These are phyloP conservation scores for Brienomyrus longianalis DNA, from an alignment of 2,113 vertebrate species.

Conservation along the genomic window DNA sequence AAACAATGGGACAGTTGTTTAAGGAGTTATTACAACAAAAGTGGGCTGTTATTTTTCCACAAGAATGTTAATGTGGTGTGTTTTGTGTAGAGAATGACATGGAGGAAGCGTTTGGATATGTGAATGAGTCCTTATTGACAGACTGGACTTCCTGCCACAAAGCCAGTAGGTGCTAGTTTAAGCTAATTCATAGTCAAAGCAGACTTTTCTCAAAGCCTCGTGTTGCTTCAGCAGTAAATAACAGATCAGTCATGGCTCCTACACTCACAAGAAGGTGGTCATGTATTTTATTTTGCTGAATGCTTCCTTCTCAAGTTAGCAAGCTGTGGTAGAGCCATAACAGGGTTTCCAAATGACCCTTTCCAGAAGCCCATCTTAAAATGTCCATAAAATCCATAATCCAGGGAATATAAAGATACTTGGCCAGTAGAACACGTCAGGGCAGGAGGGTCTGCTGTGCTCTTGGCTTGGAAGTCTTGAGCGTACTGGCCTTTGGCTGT, in stretches of 20 bases:
- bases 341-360: not conserved
- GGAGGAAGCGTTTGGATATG: not conserved
- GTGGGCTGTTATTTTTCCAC: not conserved
- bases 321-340: not conserved
- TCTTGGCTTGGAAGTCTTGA: not conserved
- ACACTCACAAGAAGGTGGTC: not conserved
- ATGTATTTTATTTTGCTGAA: not conserved
- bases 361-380: not conserved
- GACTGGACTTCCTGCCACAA: not conserved
- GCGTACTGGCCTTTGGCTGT: not conserved
- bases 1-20: slow-evolving; percentile 9
- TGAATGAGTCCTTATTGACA: not conserved
- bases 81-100: not conserved
- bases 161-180: not conserved
- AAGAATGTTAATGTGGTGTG: not conserved
- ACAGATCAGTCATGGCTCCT: not conserved
- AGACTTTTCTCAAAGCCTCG: not conserved
- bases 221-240: not conserved
- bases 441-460: not conserved
- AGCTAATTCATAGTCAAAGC: not conserved
- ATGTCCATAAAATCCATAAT: not conserved
- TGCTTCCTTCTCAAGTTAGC: not conserved
- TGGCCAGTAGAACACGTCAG: not conserved
- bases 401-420: not conserved
- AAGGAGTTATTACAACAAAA: not conserved